phyloP scores from a whole-genome alignment of 2,797 vertebrate species.

The Mus spretus region DNA sequence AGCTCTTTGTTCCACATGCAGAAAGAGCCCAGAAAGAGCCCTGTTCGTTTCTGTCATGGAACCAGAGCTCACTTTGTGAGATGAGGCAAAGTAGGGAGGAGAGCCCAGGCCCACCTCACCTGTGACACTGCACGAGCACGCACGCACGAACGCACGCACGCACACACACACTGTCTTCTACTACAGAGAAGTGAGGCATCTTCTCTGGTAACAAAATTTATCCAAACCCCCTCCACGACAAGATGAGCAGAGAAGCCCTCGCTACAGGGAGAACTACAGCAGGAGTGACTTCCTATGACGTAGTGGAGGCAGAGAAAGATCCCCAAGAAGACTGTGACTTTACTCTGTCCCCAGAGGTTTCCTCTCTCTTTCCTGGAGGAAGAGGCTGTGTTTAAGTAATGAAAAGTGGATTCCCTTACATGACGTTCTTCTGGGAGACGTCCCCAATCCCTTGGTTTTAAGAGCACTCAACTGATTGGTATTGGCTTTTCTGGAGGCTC shows the following conservation, averaged over 20 bases:
- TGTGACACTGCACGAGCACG: background rate
- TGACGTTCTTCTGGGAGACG: background rate
- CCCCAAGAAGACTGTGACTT: background rate
- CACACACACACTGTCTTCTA: background rate
- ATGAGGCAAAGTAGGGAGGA: background rate
- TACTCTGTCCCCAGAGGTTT: background rate
- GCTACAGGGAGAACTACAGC: background rate
- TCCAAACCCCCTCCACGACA: background rate
- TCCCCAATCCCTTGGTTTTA: background rate
- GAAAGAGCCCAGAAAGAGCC: background rate
- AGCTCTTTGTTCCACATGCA: background rate
- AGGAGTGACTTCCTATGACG: too few species aligned
- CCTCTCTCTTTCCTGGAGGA: background rate
- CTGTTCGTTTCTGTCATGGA: background rate
- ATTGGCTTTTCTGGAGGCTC: background rate
- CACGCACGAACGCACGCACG: background rate
- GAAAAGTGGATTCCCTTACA: background rate
- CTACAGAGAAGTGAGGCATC: background rate
- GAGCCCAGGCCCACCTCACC: background rate
- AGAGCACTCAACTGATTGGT: background rate
- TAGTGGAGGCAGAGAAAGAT: background rate
- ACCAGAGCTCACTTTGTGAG: background rate
- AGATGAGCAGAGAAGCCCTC: background rate
- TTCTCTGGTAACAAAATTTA: background rate
- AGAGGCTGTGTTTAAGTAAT: background rate